Percentiles rank a stretch among this genome's conserved stretches.
Evolutionary conservation across 2,113 vertebrate species (phyloP).

Genomic region (Actinemys pallida): DNA sequence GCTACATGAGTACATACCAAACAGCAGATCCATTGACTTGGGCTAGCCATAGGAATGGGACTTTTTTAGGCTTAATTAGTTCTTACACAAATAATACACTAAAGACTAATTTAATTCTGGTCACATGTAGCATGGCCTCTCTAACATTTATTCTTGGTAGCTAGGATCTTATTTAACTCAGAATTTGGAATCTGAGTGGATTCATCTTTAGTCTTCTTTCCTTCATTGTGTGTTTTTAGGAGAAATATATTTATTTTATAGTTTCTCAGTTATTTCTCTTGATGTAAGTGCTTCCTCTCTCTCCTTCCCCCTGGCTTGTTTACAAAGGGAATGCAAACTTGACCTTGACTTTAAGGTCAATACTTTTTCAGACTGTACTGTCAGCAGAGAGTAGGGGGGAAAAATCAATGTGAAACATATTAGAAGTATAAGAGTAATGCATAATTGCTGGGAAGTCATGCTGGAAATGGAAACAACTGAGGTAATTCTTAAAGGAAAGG

Average conservation of each 20-base stretch:
- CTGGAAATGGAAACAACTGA: slow-evolving; percentile 66
- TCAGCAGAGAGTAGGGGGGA: slow-evolving; percentile 77
- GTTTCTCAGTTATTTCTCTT: slow-evolving; percentile 44
- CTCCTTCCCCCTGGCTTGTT: slow-evolving; percentile 65
- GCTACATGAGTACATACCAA: background rate
- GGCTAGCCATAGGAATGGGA: background rate
- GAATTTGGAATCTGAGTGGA: slow-evolving; percentile 44
- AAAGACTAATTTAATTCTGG: slow-evolving; percentile 29
- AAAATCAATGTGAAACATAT: slow-evolving; percentile 82
- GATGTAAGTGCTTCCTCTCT: background rate
- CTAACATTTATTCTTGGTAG: slow-evolving; percentile 49
- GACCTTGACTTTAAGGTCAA: slow-evolving; percentile 84
- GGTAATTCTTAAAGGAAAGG: slow-evolving; percentile 41
- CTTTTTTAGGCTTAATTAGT: slow-evolving; percentile 28
- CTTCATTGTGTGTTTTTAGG: slow-evolving; percentile 21
- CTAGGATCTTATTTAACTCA: slow-evolving; percentile 49
- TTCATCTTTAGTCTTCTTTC: slow-evolving; percentile 8
- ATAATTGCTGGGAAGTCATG: slow-evolving; percentile 73
- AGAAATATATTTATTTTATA: slow-evolving; percentile 40
- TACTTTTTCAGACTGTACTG: slow-evolving; percentile 76
- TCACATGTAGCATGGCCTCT: slow-evolving; percentile 4
- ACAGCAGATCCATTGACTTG: background rate
- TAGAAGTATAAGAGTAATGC: slow-evolving; percentile 75
- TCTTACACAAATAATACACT: slow-evolving; percentile 15
- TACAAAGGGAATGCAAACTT: slow-evolving; percentile 75